Percentiles rank a stretch among this genome's conserved stretches.
phyloP scores from a whole-genome alignment of 30 jellyfish, hydroid and myxozoan species.

The Hydractinia echinata region DNA sequence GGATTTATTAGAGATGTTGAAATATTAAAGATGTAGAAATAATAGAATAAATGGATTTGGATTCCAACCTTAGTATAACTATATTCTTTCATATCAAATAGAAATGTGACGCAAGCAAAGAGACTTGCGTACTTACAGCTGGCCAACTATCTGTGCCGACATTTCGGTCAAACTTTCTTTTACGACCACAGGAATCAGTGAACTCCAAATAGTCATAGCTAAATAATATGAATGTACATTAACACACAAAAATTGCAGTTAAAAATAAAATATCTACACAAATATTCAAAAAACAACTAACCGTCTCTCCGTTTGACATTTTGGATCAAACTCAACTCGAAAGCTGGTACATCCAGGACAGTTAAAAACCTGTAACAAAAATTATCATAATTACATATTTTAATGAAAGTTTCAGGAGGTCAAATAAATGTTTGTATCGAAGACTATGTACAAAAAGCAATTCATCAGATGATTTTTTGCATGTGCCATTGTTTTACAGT shows the following conservation, averaged over 20 bases:
- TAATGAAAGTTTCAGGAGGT: not conserved
- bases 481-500: too few relatives aligned
- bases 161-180: conserved; percentile 61
- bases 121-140: conserved; percentile 33
- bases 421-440: too few relatives aligned
- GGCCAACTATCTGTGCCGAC: conserved; percentile 92
- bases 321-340: conserved; percentile 68
- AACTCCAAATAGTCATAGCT: conserved; percentile 90
- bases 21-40: too few relatives aligned
- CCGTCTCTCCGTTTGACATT: conserved; percentile 85
- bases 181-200: conserved; percentile 82
- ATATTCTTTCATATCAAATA: too few relatives aligned
- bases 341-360: conserved; percentile 89
- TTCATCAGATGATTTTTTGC: too few relatives aligned
- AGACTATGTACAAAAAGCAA: too few relatives aligned
- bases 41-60: too few relatives aligned
- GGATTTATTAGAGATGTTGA: too few relatives aligned
- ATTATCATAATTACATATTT: not conserved
- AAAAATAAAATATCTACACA: not conserved
- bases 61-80: too few relatives aligned
- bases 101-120: not conserved
- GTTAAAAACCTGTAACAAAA: conserved; percentile 53
- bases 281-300: not conserved
- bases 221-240: not conserved
- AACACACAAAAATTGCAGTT: not conserved